Evolutionary conservation across 64 coral and sea anemone genomes (phyloP).

Genomic region (Montipora capricornis): DNA sequence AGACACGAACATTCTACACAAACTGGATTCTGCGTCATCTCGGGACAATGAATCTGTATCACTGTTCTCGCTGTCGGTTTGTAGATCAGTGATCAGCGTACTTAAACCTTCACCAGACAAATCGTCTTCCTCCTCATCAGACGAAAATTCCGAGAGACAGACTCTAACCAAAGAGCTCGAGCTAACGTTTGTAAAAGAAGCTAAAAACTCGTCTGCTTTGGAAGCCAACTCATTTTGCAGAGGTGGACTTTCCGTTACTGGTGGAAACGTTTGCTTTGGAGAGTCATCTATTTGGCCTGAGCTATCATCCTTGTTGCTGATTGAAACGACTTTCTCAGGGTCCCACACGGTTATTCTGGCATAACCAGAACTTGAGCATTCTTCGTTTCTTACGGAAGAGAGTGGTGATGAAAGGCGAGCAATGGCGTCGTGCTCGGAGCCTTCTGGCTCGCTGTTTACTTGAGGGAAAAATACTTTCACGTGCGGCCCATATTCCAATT

Average conservation of each 20-base stretch:
- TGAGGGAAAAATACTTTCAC: not conserved
- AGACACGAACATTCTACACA: not conserved
- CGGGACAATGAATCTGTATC: not conserved
- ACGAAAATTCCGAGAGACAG: not conserved
- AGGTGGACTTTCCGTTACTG: not conserved
- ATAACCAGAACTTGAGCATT: no score
- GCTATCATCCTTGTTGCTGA: not conserved
- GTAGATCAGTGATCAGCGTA: conserved; percentile 7
- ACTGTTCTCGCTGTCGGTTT: not conserved
- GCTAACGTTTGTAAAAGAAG: not conserved
- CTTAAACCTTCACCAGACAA: not conserved
- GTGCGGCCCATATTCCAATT: not conserved
- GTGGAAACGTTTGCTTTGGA: not conserved
- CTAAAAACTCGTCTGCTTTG: conserved; percentile 1
- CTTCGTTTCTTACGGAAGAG: not conserved
- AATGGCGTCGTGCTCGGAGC: not conserved
- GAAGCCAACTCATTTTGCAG: not conserved
- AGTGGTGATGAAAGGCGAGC: not conserved
- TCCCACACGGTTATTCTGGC: not conserved
- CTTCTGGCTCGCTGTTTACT: not conserved
- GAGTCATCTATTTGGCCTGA: not conserved
- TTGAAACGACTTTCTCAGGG: not conserved
- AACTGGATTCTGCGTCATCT: conserved; percentile 12
- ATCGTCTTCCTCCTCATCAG: not conserved
- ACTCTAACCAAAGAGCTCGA: no score